phyloP scores from a whole-genome alignment of 2,113 vertebrate species.

The Clarias batrachus region DNA sequence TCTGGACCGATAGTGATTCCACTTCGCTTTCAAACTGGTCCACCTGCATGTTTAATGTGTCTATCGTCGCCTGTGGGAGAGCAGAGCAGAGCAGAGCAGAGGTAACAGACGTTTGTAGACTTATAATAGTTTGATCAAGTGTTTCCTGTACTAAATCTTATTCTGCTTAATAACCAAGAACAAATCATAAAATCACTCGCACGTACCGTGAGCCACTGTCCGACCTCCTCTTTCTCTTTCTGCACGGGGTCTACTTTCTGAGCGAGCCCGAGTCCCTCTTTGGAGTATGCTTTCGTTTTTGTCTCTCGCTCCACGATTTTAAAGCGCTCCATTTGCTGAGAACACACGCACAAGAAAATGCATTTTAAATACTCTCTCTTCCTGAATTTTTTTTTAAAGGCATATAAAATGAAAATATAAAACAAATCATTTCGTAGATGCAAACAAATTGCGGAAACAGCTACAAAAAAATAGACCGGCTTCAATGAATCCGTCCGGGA shows the following conservation, averaged over 20 bases:
- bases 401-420: no score
- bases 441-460: no score
- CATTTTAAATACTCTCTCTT: background rate
- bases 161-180: background rate
- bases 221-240: constrained; percentile 88
- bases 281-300: constrained; percentile 91
- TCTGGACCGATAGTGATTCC: constrained; percentile 87
- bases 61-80: constrained; percentile 78
- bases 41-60: constrained; percentile 92
- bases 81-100: background rate
- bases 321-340: constrained; percentile 92
- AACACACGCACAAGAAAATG: background rate
- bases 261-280: constrained; percentile 86
- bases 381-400: background rate
- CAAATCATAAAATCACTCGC: background rate
- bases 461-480: no score
- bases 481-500: no score
- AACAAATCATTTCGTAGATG: no score
- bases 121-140: background rate
- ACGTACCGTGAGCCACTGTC: constrained; percentile 84
- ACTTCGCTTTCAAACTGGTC: constrained; percentile 93
- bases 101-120: background rate
- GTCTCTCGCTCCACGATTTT: constrained; percentile 90
- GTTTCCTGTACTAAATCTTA: background rate
- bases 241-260: constrained; percentile 91